Evolutionary conservation across 2,888 invertebrate species (phyloP).

Genomic region (Aphodius granarius): DNA sequence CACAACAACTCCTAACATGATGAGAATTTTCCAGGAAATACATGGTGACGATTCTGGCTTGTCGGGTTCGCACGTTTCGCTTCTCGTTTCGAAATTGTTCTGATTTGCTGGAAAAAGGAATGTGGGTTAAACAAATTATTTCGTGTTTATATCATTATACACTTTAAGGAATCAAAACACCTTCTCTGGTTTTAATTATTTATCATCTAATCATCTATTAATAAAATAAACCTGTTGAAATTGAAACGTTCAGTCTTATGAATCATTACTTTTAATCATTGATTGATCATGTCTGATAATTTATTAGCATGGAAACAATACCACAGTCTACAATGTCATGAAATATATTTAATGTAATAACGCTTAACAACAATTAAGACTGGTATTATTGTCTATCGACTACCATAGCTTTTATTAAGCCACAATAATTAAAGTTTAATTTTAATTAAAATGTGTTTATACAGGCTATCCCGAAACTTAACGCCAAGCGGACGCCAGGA

Average conservation of each 20-base stretch:
- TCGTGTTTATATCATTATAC: neutral
- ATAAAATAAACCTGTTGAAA: no score
- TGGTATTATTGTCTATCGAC: no score
- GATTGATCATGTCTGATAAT: neutral
- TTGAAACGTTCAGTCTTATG: neutral
- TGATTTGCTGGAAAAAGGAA: slow-evolving; percentile 20
- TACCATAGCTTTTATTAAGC: no score
- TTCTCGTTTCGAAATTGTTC: slow-evolving; percentile 11
- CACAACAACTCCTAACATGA: slow-evolving; percentile 15
- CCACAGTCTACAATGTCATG: neutral
- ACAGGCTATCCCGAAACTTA: no score
- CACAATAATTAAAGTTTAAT: no score
- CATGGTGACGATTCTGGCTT: neutral
- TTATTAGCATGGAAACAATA: neutral
- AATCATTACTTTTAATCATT: neutral
- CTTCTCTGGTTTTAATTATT: neutral
- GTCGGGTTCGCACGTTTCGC: neutral
- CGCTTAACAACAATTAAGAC: neutral
- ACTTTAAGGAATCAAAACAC: neutral
- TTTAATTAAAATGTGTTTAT: no score
- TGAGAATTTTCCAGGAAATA: neutral
- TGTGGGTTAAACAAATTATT: neutral
- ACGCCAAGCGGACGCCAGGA: no score
- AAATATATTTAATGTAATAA: neutral
- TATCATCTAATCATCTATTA: no score